These are phyloP conservation scores for Pseudococcus longispinus DNA, from an alignment of 2,888 invertebrate species.

Conservation along the genomic window DNA sequence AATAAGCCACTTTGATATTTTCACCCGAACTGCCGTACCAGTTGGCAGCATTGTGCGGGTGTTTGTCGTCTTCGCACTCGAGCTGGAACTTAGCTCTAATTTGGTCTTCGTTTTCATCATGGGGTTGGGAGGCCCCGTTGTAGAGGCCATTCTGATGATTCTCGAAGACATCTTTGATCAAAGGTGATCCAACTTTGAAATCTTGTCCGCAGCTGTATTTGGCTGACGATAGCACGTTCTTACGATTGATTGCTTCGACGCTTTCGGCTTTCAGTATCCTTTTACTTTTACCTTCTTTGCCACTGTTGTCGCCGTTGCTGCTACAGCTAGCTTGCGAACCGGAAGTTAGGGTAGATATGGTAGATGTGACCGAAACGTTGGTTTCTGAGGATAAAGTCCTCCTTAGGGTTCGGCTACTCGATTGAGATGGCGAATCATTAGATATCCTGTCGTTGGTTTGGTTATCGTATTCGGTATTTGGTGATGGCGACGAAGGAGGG, in stretches of 20 bases:
- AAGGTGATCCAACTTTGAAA: conserved; percentile 74
- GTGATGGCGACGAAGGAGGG: conserved; percentile 75
- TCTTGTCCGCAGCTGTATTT: conserved; percentile 65
- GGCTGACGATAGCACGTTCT: conserved; percentile 81
- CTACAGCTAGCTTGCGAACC: conserved; percentile 70
- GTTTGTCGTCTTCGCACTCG: neutral
- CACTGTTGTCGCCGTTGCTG: conserved; percentile 58
- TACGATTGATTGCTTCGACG: conserved; percentile 83
- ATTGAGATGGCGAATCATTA: conserved; percentile 60
- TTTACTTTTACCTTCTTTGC: conserved; percentile 64
- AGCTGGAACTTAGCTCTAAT: neutral
- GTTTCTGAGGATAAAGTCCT: conserved; percentile 77
- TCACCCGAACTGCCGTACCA: neutral
- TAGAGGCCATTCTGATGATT: conserved; percentile 56
- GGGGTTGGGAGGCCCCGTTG: neutral
- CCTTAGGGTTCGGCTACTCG: conserved; percentile 50
- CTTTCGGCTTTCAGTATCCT: conserved; percentile 80
- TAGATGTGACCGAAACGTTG: conserved; percentile 67
- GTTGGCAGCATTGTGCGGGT: neutral
- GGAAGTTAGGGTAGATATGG: conserved; percentile 66
- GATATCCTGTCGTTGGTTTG: conserved; percentile 42
- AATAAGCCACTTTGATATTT: conserved; percentile 42
- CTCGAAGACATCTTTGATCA: conserved; percentile 67
- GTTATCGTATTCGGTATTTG: conserved; percentile 61
- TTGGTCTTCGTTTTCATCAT: neutral